Evolutionary conservation across 2,113 vertebrate genomes (phyloP).

Genomic region (Callospermophilus lateralis): DNA sequence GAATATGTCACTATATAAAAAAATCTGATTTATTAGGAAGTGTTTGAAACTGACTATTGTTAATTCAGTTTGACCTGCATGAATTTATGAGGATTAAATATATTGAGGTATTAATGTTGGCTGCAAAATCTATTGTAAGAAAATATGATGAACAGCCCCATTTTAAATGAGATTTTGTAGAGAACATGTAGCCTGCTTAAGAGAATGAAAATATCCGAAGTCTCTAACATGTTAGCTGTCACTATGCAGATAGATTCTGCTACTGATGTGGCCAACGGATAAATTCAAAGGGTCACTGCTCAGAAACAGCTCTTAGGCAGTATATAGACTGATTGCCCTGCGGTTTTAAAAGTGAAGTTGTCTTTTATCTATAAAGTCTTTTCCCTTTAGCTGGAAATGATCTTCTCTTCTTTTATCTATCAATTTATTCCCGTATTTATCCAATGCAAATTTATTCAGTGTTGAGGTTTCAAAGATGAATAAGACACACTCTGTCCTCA

Average conservation of each 20-base stretch:
- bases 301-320: neutral
- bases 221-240: neutral
- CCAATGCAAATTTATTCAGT: neutral
- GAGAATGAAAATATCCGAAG: neutral
- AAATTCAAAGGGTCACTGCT: neutral
- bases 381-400: neutral
- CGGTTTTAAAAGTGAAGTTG: slow-evolving; percentile 29
- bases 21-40: slow-evolving; percentile 24
- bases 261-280: neutral
- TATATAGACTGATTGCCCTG: neutral
- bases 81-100: neutral
- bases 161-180: neutral
- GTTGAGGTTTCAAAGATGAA: neutral
- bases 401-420: neutral
- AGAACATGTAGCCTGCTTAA: neutral
- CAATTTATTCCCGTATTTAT: neutral
- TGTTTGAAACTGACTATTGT: neutral
- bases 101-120: neutral
- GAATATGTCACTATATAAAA: neutral
- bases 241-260: neutral
- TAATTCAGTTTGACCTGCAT: neutral
- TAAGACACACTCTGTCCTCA: neutral
- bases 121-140: neutral
- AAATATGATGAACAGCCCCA: neutral
- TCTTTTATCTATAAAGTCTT: neutral